Evolutionary conservation across 2,888 invertebrate genomes (phyloP).

Genomic region (Dynastes grantii): DNA sequence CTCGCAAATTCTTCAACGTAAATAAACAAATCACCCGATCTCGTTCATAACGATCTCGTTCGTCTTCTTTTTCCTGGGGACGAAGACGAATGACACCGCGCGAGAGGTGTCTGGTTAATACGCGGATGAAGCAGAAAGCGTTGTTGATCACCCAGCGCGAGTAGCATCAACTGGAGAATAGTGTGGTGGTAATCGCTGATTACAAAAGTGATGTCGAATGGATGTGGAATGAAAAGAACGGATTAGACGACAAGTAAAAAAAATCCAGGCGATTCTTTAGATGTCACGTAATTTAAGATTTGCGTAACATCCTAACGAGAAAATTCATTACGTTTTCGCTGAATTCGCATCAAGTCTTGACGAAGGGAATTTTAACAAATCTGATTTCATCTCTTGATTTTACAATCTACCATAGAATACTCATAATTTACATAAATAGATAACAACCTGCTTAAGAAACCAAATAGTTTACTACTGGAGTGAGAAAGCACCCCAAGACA

Average conservation of each 20-base stretch:
- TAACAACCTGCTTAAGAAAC: too few relatives aligned
- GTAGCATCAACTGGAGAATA: background rate
- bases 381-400: too few relatives aligned
- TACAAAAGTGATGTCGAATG: background rate
- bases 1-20: background rate
- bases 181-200: conserved; percentile 11
- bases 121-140: background rate
- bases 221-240: background rate
- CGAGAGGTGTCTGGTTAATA: background rate
- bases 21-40: conserved; percentile 32
- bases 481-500: too few relatives aligned
- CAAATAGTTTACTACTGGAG: too few relatives aligned
- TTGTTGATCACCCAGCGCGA: conserved; percentile 19
- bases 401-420: too few relatives aligned
- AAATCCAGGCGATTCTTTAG: background rate
- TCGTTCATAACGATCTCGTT: conserved; percentile 18
- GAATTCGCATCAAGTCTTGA: too few relatives aligned
- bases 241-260: background rate
- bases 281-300: background rate
- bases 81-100: conserved; percentile 23
- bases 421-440: too few relatives aligned
- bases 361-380: too few relatives aligned
- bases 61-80: conserved; percentile 17
- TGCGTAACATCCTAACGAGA: background rate
- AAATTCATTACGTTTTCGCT: too few relatives aligned